Percentiles rank a stretch among this genome's conserved stretches.
phyloP scores from a whole-genome alignment of 2,888 invertebrate species.

The Acanthococcus lagerstroemiae region DNA sequence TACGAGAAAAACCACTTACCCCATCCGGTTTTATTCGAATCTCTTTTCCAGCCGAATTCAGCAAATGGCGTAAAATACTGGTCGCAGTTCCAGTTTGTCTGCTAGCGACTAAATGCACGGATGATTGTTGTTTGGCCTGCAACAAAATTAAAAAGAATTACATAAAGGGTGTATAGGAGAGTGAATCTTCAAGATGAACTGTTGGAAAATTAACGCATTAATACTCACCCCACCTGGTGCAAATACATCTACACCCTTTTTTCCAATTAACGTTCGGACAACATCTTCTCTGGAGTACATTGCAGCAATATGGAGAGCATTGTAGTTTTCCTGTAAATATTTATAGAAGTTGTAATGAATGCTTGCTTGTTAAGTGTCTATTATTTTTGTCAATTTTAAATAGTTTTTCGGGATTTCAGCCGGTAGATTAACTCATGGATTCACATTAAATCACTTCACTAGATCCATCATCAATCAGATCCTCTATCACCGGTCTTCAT shows the following conservation, averaged over 20 bases:
- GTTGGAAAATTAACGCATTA: not conserved
- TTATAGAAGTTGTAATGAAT: not conserved
- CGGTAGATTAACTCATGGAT: no score
- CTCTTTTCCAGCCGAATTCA: slow-evolving; percentile 82
- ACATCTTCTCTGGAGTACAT: slow-evolving; percentile 92
- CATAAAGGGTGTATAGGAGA: not conserved
- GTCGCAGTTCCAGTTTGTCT: slow-evolving; percentile 87
- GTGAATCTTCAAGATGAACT: no score
- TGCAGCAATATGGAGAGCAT: slow-evolving; percentile 87
- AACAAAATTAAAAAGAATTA: not conserved
- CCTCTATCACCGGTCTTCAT: no score
- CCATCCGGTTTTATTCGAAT: slow-evolving; percentile 76
- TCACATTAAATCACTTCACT: no score
- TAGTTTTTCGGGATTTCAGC: no score
- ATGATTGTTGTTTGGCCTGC: slow-evolving; percentile 83
- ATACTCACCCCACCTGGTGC: slow-evolving; percentile 84
- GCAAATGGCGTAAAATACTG: slow-evolving; percentile 74
- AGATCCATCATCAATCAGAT: no score
- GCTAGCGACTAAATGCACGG: slow-evolving; percentile 89
- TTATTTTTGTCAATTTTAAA: no score
- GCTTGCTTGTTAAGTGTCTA: no score
- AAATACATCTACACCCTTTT: slow-evolving; percentile 82
- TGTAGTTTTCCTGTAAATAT: slow-evolving; percentile 77
- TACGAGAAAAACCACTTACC: slow-evolving; percentile 54
- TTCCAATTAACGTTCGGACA: slow-evolving; percentile 75